Conservation (phyloP, 2,797 vertebrate genomes). For the Sebastes goodei region DNA sequence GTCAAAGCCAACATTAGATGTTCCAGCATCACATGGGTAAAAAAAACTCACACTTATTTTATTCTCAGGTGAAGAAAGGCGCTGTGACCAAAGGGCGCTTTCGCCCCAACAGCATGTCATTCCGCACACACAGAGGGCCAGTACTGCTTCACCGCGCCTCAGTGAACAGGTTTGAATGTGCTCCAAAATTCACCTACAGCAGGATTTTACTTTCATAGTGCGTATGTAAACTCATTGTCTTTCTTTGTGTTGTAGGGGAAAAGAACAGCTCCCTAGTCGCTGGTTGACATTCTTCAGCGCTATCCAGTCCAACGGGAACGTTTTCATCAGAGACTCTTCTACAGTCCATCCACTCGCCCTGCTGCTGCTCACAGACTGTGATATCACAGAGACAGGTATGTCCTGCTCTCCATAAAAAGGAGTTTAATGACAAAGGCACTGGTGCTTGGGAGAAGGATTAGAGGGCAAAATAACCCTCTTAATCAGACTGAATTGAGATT, state of each 20-base stretch:
- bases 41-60: neutral
- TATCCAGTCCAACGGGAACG: constrained; percentile 87
- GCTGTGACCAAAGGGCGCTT: constrained; percentile 92
- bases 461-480: neutral
- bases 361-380: constrained; percentile 91
- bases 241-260: constrained; percentile 61
- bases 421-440: neutral
- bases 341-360: constrained; percentile 91
- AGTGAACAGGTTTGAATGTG: constrained; percentile 88
- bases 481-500: neutral
- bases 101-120: constrained; percentile 85
- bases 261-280: constrained; percentile 86
- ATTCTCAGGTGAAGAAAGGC: constrained; percentile 89
- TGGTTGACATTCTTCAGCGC: constrained; percentile 97
- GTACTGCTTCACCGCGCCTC: constrained; percentile 93
- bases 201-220: neutral
- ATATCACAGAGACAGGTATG: constrained; percentile 87
- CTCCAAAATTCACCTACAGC: neutral
- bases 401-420: neutral
- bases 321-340: constrained; percentile 94
- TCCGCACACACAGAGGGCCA: constrained; percentile 86
- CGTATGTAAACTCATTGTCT: neutral
- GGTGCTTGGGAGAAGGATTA: neutral
- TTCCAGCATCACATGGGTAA: neutral
- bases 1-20: neutral